Conservation (phyloP, 2,888 invertebrate species). For the Keiferia lycopersicella region DNA sequence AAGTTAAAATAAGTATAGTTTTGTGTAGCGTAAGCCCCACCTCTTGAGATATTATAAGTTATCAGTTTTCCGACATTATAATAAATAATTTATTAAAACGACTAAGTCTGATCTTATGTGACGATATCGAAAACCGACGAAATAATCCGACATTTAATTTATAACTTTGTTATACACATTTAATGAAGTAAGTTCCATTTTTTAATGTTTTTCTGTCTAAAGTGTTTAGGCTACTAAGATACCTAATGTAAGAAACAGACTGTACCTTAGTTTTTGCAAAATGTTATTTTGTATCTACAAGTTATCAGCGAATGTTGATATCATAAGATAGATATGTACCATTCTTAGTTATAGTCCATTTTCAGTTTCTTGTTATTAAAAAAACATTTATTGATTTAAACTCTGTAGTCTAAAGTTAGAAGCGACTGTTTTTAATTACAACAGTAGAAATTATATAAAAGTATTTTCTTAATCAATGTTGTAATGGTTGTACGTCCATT, state of each 20-base stretch:
- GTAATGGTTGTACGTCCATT: slow-evolving; percentile 70
- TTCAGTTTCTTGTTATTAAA: slow-evolving; percentile 45
- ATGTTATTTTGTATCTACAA: slow-evolving; percentile 42
- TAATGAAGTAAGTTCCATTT: neutral
- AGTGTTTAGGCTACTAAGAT: slow-evolving; percentile 1
- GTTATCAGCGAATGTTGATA: slow-evolving; percentile 36
- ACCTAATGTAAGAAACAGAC: slow-evolving; percentile 1
- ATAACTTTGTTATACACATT: neutral
- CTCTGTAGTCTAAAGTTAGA: slow-evolving; percentile 70
- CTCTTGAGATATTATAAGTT: slow-evolving; percentile 35
- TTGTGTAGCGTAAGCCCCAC: slow-evolving; percentile 57
- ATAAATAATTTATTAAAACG: slow-evolving; percentile 11
- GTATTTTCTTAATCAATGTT: slow-evolving; percentile 69
- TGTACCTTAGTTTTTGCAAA: slow-evolving; percentile 32
- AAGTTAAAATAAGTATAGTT: slow-evolving; percentile 57
- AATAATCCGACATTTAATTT: slow-evolving; percentile 1
- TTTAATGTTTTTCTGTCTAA: neutral
- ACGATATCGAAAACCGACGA: slow-evolving; percentile 3
- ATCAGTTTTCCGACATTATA: slow-evolving; percentile 13
- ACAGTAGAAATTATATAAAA: slow-evolving; percentile 51
- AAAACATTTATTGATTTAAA: slow-evolving; percentile 36
- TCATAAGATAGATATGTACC: slow-evolving; percentile 40
- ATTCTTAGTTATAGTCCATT: slow-evolving; percentile 43
- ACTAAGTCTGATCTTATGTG: slow-evolving; percentile 1
- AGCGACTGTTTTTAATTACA: slow-evolving; percentile 65